Evolutionary conservation across 23 tunicate species (phyloP).

Genomic region (Trididemnum miniatum): DNA sequence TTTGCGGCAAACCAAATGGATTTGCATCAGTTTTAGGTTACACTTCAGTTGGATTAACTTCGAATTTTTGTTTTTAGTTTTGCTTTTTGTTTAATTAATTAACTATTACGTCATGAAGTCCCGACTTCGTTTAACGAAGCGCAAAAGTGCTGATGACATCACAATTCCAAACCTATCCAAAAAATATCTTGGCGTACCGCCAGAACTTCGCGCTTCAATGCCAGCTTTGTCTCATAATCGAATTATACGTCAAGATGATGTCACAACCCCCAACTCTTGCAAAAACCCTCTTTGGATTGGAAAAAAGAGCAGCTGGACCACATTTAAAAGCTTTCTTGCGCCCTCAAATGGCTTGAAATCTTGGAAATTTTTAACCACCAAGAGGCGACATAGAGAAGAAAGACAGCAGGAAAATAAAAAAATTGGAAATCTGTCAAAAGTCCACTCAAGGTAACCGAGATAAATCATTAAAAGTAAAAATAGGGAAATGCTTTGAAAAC

Average conservation of each 20-base stretch:
- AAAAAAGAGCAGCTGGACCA: neutral
- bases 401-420: neutral
- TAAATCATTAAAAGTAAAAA: too few relatives aligned
- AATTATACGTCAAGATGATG: too few relatives aligned
- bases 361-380: neutral
- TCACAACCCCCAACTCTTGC: neutral
- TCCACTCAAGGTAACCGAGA: too few relatives aligned
- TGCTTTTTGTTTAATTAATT: neutral
- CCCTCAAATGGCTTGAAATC: neutral
- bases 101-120: neutral
- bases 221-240: neutral
- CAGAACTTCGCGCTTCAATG: constrained; percentile 6
- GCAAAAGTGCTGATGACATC: neutral
- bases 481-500: too few relatives aligned
- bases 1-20: too few relatives aligned
- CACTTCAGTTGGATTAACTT: too few relatives aligned
- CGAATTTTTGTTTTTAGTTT: neutral
- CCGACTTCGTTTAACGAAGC: neutral
- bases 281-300: too few relatives aligned
- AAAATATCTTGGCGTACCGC: neutral
- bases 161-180: neutral
- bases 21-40: too few relatives aligned
- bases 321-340: constrained; percentile 1
- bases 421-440: neutral
- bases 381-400: neutral